Evolutionary conservation across 2,113 vertebrate species (phyloP).

Genomic region (Alethe diademata): DNA sequence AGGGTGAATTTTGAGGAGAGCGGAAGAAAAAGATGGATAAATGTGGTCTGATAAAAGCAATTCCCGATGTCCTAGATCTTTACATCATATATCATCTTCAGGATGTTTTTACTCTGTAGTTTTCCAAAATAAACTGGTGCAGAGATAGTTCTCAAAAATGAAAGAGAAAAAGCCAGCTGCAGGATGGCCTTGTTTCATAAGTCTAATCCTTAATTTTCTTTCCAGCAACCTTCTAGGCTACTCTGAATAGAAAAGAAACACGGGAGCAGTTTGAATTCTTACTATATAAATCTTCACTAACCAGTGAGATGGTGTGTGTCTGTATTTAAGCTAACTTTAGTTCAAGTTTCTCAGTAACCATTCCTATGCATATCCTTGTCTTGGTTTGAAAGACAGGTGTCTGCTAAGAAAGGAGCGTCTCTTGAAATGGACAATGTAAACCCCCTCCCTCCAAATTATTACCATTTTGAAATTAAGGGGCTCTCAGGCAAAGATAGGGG

Average conservation of each 20-base stretch:
- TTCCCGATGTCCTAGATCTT: conserved; percentile 22
- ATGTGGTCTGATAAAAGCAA: not conserved
- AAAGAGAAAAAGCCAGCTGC: not conserved
- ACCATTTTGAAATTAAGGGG: no score
- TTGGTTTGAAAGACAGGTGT: no score
- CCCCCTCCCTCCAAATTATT: no score
- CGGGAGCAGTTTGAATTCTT: not conserved
- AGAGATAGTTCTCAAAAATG: not conserved
- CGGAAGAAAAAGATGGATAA: not conserved
- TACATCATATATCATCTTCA: not conserved
- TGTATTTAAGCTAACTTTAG: not conserved
- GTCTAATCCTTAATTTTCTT: not conserved
- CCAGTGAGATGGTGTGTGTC: not conserved
- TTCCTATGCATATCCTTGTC: not conserved
- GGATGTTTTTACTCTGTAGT: conserved; percentile 20
- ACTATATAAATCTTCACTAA: not conserved
- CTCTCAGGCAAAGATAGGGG: no score
- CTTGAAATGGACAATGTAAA: no score
- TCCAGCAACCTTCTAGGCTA: not conserved
- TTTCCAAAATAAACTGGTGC: conserved; percentile 38
- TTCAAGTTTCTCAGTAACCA: not conserved
- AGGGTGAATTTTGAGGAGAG: not conserved
- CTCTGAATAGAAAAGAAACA: not conserved
- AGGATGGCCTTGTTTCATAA: not conserved
- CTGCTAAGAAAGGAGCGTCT: no score